Base-by-base conservation (phyloP, 2,797 vertebrate species). In the Coilia nasus region DNA sequence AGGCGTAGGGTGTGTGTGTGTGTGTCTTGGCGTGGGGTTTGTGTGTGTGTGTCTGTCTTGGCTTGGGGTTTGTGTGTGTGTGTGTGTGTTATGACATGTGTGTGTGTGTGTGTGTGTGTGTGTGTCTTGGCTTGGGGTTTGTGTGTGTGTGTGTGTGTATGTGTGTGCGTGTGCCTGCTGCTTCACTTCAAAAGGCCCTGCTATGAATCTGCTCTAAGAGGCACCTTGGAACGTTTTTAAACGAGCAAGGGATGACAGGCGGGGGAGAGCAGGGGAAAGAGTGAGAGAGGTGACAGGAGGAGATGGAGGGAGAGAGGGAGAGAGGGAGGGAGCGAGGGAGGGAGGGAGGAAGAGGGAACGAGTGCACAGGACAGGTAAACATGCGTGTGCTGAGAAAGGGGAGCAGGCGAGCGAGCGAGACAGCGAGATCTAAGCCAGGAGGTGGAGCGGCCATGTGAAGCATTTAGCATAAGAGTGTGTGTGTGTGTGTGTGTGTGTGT, bases 371-470 rank as follows among this genome's bases (percentile, higher is more conserved):
- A 75, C 67, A 75, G 67, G 67, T 75, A 75, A 75, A 75, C 67
- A 75, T 31, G 14, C 4, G 15, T 28, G 67, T 41, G 67, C 67
- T 7, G 15, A 75, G 31, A 28, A 54, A 21, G 19, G 83, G 23
- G 86, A 83, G 86, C 86, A 62, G 83, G 71, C 86, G 57, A 71
- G 88, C 14, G 17, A 81, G 82, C 21, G 64, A 84, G 87, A 86
- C 83, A 81, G 21, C 9, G 83, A 88, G 90, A 89, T 90, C 88
- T 89, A 84, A 90, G 86, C n/a, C 82, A 57, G 15, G 67, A 75
- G 67, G 67, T 75, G 67, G 67, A 75, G 67, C 28, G 67, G 67
- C 67, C 31, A 41, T 75, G 67, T 75, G 67, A 6, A 75, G 14
- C 67, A 17, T 75, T 75, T 75, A 75, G 67, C 67, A 75, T 75